phyloP scores from a whole-genome alignment of 2,797 vertebrate genomes.

The Pantherophis vulpinus region DNA sequence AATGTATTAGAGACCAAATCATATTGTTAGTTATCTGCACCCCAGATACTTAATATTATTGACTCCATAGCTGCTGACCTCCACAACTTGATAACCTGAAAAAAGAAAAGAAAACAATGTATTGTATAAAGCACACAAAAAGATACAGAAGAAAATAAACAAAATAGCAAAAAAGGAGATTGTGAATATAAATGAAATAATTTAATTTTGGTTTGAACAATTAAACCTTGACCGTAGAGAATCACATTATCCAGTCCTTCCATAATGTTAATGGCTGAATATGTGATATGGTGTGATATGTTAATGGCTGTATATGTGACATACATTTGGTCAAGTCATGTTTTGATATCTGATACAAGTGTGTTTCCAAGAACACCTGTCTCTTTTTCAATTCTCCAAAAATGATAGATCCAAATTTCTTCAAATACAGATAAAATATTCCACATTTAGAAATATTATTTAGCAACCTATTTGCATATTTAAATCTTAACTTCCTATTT shows the following conservation, averaged over 20 bases:
- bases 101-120: background rate
- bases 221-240: background rate
- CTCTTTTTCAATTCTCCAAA: background rate
- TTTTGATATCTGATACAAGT: background rate
- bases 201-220: background rate
- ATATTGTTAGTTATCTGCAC: too few species aligned
- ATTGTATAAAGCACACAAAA: background rate
- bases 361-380: background rate
- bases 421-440: background rate
- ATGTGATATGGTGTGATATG: background rate
- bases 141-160: background rate
- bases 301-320: background rate
- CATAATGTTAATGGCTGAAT: background rate
- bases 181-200: background rate
- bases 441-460: background rate
- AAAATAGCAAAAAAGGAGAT: background rate
- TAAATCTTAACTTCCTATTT: background rate
- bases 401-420: background rate
- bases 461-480: background rate
- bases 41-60: too few species aligned
- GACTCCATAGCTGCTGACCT: too few species aligned
- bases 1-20: too few species aligned
- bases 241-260: background rate
- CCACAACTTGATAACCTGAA: background rate
- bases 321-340: background rate